A percentile compares a stretch with the other conserved stretches of the same genome.
Evolutionary conservation across 2,113 vertebrate species (phyloP).

Genomic region (Grantiella picta): DNA sequence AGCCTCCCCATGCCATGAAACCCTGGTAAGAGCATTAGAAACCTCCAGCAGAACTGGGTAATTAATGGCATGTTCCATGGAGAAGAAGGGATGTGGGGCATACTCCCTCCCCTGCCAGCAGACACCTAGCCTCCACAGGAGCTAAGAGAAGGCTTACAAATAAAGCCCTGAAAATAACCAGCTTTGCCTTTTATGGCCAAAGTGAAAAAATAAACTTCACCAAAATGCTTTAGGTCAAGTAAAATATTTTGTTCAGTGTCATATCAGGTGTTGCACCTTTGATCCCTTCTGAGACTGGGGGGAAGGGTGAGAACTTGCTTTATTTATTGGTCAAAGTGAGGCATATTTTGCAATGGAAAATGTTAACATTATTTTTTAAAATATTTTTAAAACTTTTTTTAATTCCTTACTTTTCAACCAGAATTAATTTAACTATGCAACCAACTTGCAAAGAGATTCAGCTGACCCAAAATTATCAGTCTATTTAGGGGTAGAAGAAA

Average conservation of each 20-base stretch:
- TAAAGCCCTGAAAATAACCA: neutral
- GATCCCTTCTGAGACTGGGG: neutral
- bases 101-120: neutral
- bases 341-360: neutral
- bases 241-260: neutral
- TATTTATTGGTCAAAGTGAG: neutral
- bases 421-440: neutral
- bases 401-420: neutral
- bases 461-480: neutral
- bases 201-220: neutral
- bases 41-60: neutral
- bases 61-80: neutral
- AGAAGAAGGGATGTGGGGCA: neutral
- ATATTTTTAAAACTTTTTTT: neutral
- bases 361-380: neutral
- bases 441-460: neutral
- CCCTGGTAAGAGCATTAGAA: neutral
- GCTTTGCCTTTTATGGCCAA: neutral
- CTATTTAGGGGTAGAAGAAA: neutral
- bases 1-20: neutral
- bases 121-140: conserved; percentile 10
- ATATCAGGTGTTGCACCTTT: neutral
- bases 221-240: neutral
- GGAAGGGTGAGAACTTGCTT: neutral
- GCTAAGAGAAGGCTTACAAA: neutral